phyloP scores from a whole-genome alignment of 2,797 vertebrate genomes.

The Liasis olivaceus region DNA sequence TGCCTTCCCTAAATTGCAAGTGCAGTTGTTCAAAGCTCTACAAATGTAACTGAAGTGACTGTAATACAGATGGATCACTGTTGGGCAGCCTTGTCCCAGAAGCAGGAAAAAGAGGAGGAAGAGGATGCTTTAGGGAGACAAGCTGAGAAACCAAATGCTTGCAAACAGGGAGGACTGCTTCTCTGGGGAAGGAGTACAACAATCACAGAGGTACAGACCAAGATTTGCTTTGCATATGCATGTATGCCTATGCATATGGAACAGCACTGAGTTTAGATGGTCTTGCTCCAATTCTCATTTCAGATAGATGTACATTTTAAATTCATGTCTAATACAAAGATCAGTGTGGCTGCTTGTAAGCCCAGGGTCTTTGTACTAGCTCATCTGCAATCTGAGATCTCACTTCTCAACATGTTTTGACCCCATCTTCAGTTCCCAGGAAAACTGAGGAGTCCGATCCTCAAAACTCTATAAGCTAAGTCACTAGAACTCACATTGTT shows the following conservation, averaged over 20 bases:
- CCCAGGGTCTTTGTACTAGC: background rate
- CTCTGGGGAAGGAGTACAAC: background rate
- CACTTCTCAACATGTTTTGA: background rate
- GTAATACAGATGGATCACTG: background rate
- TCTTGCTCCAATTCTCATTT: background rate
- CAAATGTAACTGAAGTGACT: background rate
- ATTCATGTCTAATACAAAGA: background rate
- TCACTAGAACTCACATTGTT: background rate
- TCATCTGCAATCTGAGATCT: background rate
- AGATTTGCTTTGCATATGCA: background rate
- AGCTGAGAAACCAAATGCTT: background rate
- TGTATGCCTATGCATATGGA: background rate
- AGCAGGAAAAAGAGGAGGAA: background rate
- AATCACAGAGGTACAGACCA: background rate
- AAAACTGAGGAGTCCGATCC: background rate
- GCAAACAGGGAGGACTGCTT: background rate
- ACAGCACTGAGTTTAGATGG: background rate
- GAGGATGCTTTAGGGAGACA: background rate
- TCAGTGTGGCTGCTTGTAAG: background rate
- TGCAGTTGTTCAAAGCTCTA: background rate
- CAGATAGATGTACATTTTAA: background rate
- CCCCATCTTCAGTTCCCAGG: background rate
- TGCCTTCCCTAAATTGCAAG: background rate
- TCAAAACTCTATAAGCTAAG: background rate
- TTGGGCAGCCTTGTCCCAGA: background rate